These are phyloP conservation scores for Strix uralensis DNA, from an alignment of 2,113 vertebrate species.

Conservation along the genomic window DNA sequence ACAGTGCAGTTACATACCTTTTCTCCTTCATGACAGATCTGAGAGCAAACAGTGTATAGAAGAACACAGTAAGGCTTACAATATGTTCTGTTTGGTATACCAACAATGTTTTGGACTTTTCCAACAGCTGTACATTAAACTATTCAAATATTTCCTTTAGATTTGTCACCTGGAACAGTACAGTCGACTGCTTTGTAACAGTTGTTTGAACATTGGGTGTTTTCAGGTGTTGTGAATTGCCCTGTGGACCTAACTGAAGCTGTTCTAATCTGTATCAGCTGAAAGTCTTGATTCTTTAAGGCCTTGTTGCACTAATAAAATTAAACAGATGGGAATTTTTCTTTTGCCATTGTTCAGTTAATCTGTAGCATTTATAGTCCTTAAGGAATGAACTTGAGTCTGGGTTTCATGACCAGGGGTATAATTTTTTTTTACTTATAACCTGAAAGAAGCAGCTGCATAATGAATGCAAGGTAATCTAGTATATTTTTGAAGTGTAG, in stretches of 20 bases:
- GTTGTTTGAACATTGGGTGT: not conserved
- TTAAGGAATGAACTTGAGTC: not conserved
- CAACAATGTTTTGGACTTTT: not conserved
- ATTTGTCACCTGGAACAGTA: not conserved
- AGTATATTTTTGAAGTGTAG: not conserved
- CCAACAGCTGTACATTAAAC: not conserved
- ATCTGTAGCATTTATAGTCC: not conserved
- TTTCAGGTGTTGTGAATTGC: not conserved
- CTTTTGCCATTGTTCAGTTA: not conserved
- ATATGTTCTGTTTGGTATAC: not conserved
- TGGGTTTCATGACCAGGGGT: not conserved
- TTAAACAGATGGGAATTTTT: not conserved
- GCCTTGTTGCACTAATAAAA: not conserved
- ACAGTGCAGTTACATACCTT: not conserved
- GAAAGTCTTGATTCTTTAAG: not conserved
- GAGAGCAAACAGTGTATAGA: not conserved
- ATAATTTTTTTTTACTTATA: not conserved
- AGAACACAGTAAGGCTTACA: not conserved
- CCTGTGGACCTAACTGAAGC: not conserved
- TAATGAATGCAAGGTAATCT: not conserved
- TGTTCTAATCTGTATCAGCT: not conserved
- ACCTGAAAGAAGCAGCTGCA: not conserved
- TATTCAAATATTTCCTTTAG: not conserved
- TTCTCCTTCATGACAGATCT: not conserved
- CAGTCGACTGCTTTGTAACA: not conserved